Base-by-base conservation (phyloP, 2,888 invertebrate genomes). In the Conops quadrifasciatus region DNA sequence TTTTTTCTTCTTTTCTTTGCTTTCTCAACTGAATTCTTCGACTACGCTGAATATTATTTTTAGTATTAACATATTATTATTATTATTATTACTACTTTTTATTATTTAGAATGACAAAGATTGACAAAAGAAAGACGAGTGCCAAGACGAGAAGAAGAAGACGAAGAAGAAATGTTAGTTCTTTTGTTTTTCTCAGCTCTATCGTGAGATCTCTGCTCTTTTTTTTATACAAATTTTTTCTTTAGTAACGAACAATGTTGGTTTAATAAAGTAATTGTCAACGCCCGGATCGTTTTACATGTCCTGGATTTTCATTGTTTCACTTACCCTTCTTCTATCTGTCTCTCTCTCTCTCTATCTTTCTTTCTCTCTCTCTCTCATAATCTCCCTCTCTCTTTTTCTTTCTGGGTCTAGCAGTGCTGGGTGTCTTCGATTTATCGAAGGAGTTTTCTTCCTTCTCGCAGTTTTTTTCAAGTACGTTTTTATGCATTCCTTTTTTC, bases 251-350 rank as follows among this genome's bases (percentile, higher is more conserved):
- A 67, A 60, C 59, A 59, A 59, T 67, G 47, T 59, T 59, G 67
- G 28, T 28, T 49, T 67, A 67, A 59, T 59, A 67, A 67, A 67
- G 67, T 28, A 58, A 67, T 67, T 59, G 47, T 19, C 66, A 28
- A 36, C 43, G 53, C 36, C 36, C 36, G 9, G 36, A 36, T 62
- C 3, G 49, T 19, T 15, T 16, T 49, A 16, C 15, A 4, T 28
- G 59, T 11, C 2, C 24, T 21, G 26, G 15, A 24, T 56, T 56
- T 26, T 59, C 21, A n/a, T 59, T 24, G 2, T 59, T 28, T 59
- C 16, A 28, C 21, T 56, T 56, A 24, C 13, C 15, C 15, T 56
- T 21, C 11, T 19, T 1, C 19, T 2, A 15, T 24, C 2, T 24
- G 19, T 21, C 1, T 24, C 24, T 21, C 24, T 9, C 24, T 1